Percentiles rank a stretch among this genome's conserved stretches.
phyloP scores from a whole-genome alignment of 1,140 invertebrate species.

The Eulimnadia texana region DNA sequence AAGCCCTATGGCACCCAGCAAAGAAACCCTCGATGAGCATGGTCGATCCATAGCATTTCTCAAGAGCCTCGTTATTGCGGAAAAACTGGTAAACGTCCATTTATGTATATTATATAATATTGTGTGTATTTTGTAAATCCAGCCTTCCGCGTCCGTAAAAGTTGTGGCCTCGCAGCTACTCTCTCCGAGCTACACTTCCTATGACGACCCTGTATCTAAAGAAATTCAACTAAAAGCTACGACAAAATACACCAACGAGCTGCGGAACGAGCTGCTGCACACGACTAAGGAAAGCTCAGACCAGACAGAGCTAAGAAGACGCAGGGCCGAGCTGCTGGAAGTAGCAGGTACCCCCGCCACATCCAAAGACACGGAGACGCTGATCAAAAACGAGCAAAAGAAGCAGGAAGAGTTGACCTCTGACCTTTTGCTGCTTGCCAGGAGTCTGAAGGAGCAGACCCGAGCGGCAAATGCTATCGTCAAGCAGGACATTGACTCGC shows the following conservation, averaged over 20 bases:
- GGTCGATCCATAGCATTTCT: slow-evolving; percentile 4
- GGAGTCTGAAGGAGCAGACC: slow-evolving; percentile 13
- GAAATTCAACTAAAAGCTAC: slow-evolving; percentile 13
- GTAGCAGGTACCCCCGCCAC: neutral
- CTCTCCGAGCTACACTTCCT: neutral
- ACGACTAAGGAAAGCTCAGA: neutral
- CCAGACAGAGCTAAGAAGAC: neutral
- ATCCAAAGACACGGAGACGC: neutral
- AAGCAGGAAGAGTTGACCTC: slow-evolving; percentile 12
- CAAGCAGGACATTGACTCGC: neutral
- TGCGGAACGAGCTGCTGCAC: slow-evolving; percentile 9
- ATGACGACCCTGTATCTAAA: slow-evolving; percentile 3
- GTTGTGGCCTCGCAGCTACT: slow-evolving; percentile 12
- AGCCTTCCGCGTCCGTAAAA: slow-evolving; percentile 13
- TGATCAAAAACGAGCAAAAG: slow-evolving; percentile 5
- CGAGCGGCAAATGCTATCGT: slow-evolving; percentile 5
- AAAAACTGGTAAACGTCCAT: slow-evolving; percentile 9
- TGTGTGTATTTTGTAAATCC: neutral
- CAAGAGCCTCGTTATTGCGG: slow-evolving; percentile 6
- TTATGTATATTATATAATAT: neutral
- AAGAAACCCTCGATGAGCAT: slow-evolving; percentile 12
- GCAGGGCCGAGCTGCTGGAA: neutral
- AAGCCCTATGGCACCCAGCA: slow-evolving; percentile 7
- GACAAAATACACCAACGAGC: slow-evolving; percentile 8
- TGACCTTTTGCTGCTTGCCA: slow-evolving; percentile 4